Percentiles rank a stretch among this genome's conserved stretches.
Evolutionary conservation across 2,113 vertebrate genomes (phyloP).

Genomic region (Ceyx melanurus): DNA sequence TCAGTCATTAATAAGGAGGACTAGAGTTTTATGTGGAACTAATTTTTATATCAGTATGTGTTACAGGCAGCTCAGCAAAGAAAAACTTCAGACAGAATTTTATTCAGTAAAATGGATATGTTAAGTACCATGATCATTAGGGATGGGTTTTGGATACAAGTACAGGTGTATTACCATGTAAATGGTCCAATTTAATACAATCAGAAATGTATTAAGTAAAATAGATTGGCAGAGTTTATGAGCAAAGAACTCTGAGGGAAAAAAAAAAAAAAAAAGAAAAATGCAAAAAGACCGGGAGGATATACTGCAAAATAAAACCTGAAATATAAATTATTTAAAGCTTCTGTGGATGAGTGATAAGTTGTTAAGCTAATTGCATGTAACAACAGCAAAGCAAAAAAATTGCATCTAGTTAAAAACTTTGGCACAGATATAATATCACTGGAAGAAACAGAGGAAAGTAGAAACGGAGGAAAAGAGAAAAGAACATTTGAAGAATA

Average conservation of each 20-base stretch:
- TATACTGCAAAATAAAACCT: background rate
- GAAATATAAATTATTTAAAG: constrained; percentile 31
- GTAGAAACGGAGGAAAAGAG: background rate
- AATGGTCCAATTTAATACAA: constrained; percentile 48
- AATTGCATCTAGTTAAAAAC: background rate
- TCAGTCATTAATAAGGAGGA: constrained; percentile 48
- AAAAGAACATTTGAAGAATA: background rate
- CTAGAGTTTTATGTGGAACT: constrained; percentile 34
- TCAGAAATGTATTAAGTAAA: constrained; percentile 50
- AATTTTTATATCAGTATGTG: constrained; percentile 57
- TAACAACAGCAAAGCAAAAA: background rate
- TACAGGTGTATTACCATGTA: constrained; percentile 59
- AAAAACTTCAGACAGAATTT: constrained; percentile 60
- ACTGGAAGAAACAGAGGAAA: background rate
- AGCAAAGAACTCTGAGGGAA: constrained; percentile 10
- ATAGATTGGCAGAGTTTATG: constrained; percentile 52
- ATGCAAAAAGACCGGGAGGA: background rate
- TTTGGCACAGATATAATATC: background rate
- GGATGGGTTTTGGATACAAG: constrained; percentile 50
- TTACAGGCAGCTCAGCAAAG: constrained; percentile 46
- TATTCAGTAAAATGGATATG: constrained; percentile 50
- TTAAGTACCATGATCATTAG: constrained; percentile 26
- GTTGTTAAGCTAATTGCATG: constrained; percentile 30
- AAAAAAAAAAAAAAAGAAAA: background rate
- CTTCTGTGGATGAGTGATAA: constrained; percentile 28